Evolutionary conservation across 2,888 invertebrate species (phyloP).

Genomic region (Troides helena): DNA sequence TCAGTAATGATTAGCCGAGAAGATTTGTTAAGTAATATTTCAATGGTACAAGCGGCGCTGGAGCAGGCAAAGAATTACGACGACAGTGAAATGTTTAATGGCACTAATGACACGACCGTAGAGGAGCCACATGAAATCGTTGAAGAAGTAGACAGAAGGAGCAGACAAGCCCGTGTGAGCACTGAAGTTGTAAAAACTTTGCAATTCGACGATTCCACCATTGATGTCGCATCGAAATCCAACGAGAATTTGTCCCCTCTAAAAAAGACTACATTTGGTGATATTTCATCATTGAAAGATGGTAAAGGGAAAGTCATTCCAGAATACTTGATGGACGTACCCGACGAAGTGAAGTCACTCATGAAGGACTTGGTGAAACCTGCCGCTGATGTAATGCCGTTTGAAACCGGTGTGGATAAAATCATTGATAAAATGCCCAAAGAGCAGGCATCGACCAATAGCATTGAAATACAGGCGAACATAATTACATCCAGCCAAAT

Average conservation of each 20-base stretch:
- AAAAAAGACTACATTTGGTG: conserved; percentile 57
- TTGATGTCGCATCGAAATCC: conserved; percentile 39
- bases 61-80: conserved; percentile 51
- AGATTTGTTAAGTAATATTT: conserved; percentile 57
- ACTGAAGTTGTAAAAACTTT: conserved; percentile 64
- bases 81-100: conserved; percentile 44
- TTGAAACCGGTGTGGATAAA: conserved; percentile 34
- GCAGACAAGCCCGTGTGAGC: conserved; percentile 44
- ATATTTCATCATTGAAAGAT: conserved; percentile 50
- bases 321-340: conserved; percentile 52
- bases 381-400: conserved; percentile 49
- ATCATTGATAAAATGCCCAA: conserved; percentile 34
- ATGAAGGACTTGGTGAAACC: conserved; percentile 70
- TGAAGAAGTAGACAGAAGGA: conserved; percentile 26
- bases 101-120: conserved; percentile 34
- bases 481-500: conserved; percentile 62
- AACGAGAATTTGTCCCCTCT: conserved; percentile 45
- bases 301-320: conserved; percentile 61
- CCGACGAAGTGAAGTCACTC: conserved; percentile 59
- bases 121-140: conserved; percentile 12
- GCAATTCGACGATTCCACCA: conserved; percentile 58
- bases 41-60: conserved; percentile 57
- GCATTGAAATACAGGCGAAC: conserved; percentile 61
- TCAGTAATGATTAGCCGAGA: conserved; percentile 56
- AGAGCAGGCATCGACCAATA: conserved; percentile 45